These are phyloP conservation scores for Eira barbara DNA, from an alignment of 2,113 vertebrate species.

Conservation along the genomic window DNA sequence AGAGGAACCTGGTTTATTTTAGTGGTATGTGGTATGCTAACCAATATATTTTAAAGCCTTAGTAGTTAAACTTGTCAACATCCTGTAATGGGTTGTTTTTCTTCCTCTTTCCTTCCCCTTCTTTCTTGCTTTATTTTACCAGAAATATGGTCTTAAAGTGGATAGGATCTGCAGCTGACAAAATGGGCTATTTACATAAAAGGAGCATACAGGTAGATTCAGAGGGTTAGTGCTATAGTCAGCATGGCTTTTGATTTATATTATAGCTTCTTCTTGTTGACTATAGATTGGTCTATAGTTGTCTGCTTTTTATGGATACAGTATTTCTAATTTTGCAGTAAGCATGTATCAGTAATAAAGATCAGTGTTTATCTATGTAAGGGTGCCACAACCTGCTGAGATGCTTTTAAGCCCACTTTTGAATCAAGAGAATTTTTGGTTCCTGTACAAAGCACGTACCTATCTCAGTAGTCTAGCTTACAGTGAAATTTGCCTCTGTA, in stretches of 20 bases:
- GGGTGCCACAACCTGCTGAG: not conserved
- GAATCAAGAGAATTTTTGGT: not conserved
- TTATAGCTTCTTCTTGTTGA: not conserved
- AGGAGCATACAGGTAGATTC: not conserved
- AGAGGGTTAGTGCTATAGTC: not conserved
- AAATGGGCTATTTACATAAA: conserved; percentile 19
- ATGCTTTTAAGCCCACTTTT: not conserved
- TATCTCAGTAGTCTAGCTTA: not conserved
- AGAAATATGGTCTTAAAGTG: conserved; percentile 36
- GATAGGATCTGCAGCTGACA: conserved; percentile 13
- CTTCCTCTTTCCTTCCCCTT: conserved; percentile 51
- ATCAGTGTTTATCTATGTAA: not conserved
- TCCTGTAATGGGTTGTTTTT: conserved; percentile 67
- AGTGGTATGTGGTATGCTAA: conserved; percentile 42
- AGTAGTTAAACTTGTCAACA: conserved; percentile 64
- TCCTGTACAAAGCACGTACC: not conserved
- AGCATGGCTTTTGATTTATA: not conserved
- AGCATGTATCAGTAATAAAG: not conserved
- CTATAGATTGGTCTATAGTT: not conserved
- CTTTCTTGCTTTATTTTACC: conserved; percentile 48
- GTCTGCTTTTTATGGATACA: not conserved
- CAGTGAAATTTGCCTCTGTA: not conserved
- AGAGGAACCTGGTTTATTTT: conserved; percentile 42
- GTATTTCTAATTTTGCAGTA: conserved; percentile 19
- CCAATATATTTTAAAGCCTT: conserved; percentile 38